Percentiles rank a stretch among this genome's conserved stretches.
Conservation (phyloP, 2,113 vertebrate species). For the Corynorhinus townsendii region DNA sequence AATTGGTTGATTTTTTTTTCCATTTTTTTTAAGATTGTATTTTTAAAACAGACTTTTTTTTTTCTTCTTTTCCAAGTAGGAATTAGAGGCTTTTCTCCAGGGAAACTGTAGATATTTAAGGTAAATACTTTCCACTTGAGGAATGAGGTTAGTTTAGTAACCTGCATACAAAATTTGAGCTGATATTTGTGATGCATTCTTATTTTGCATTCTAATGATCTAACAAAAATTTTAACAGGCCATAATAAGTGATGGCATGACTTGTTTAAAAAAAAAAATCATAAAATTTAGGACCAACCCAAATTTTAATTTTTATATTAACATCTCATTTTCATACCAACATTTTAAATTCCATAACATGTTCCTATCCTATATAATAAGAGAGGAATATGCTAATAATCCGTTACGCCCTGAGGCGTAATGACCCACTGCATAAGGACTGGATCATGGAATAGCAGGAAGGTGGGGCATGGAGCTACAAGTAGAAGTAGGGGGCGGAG, state of each 20-base stretch:
- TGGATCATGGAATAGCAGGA: too few relatives aligned
- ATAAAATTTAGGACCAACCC: background rate
- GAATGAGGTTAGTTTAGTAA: background rate
- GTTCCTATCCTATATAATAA: background rate
- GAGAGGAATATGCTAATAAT: too few relatives aligned
- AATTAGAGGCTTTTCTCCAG: background rate
- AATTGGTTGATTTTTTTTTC: background rate
- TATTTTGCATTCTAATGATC: background rate
- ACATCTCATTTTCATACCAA: background rate
- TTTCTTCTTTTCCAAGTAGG: background rate
- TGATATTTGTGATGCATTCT: background rate
- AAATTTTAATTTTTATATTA: conserved; percentile 19
- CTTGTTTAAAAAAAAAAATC: background rate
- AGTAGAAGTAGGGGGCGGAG: too few relatives aligned
- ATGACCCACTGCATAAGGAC: too few relatives aligned
- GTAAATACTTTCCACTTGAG: background rate
- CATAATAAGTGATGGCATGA: background rate
- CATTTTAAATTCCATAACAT: background rate
- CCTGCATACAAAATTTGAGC: background rate
- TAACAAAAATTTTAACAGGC: background rate
- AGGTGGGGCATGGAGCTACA: too few relatives aligned
- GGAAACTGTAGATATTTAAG: background rate
- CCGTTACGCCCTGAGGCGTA: too few relatives aligned
- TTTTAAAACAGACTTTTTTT: background rate
- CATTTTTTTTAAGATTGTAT: background rate